Base-by-base conservation (phyloP, 2,888 invertebrate genomes). In the Ormia ochracea region DNA sequence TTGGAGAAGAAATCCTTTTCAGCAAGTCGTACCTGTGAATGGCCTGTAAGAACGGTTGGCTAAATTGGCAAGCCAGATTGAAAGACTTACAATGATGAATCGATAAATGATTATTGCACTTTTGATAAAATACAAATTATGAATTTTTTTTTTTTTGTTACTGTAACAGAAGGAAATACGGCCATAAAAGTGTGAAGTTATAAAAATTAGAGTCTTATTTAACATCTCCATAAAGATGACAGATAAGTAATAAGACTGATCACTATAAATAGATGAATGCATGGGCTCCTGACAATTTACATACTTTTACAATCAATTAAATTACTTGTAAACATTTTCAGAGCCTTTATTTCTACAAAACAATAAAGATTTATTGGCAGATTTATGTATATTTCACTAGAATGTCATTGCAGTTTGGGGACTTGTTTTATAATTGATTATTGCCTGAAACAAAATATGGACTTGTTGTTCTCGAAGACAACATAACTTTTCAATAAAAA, bases 121-220 rank as follows among this genome's bases (percentile, higher is more conserved):
- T 72, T 45, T 38, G 23, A 23, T 19, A 28, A 61, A 73, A 65
- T 52, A 66, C 38, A 33, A n/a, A 75, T 80, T 75, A 76, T 58
- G 43, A 54, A 19, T 61, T 68, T 56, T 12, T 68, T 21, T 66
- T 72, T 80, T 68, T n/a, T n/a, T n/a, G n/a, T n/a, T 76, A 73
- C 80, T 63, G 76, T 58, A 63, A 68, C 80, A 80, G 80, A 76
- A 80, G 80, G 76, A 80, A 73, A 63, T 69, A 36, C 68, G 61
- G 21, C 28, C 38, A 72, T 56, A 63, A 76, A n/a, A 61, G 43
- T 80, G 75, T 58, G 45, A 73, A 80, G 43, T 80, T 80, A 72
- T 76, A 50, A 80, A 76, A 59, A 80, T 72, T 52, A 41, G 6
- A 48, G 5, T 58, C 33, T 61, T 52, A 31, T 59, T 65, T 28